Conservation (phyloP, 2,113 vertebrate genomes). For the Centropus unirufus region DNA sequence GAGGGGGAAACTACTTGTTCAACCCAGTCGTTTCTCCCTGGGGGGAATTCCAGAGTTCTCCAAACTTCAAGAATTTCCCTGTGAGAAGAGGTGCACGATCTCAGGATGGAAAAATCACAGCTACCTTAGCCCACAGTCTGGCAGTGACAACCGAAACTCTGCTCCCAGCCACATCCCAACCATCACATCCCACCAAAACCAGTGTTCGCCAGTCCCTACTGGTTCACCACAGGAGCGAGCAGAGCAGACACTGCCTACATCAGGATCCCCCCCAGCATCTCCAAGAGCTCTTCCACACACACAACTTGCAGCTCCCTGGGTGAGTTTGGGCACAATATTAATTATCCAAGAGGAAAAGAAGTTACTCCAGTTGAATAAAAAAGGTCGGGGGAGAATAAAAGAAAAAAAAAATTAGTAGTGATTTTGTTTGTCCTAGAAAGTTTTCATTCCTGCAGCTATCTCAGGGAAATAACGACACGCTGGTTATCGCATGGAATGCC, state of each 20-base stretch:
- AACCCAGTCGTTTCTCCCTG: background rate
- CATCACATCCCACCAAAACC: background rate
- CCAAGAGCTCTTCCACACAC: rapidly evolving
- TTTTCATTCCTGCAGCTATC: background rate
- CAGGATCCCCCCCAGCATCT: background rate
- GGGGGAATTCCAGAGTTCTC: constrained; percentile 11
- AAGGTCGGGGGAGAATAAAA: rapidly evolving
- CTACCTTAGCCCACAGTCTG: background rate
- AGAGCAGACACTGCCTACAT: rapidly evolving
- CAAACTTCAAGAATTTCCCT: background rate
- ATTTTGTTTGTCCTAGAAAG: constrained; percentile 1
- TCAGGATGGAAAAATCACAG: background rate
- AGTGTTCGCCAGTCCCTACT: background rate
- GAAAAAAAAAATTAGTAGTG: background rate
- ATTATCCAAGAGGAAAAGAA: background rate
- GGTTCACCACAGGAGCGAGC: rapidly evolving
- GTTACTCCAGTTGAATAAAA: background rate
- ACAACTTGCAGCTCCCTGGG: background rate
- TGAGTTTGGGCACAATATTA: background rate
- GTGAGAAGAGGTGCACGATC: background rate
- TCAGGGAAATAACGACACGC: background rate
- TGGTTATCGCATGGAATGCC: constrained; percentile 2
- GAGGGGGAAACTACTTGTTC: background rate
- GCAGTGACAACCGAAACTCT: background rate
- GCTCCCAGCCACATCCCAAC: background rate